A percentile compares a stretch with the other conserved stretches of the same genome.
phyloP scores from a whole-genome alignment of 2,888 invertebrate genomes.

The Leptopilina drosophilae region DNA sequence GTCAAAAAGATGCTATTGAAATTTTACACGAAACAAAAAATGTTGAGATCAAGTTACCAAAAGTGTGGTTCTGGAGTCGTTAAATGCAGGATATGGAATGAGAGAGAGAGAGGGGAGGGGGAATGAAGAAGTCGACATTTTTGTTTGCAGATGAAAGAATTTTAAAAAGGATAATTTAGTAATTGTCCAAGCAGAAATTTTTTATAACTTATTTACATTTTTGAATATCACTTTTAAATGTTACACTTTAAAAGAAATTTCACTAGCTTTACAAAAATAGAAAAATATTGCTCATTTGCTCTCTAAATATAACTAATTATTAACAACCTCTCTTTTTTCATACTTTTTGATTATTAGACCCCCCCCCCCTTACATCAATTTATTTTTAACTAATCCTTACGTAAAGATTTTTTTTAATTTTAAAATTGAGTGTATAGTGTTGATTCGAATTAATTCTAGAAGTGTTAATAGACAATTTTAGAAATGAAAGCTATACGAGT shows the following conservation, averaged over 20 bases:
- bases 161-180: background rate
- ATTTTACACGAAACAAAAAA: background rate
- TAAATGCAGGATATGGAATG: background rate
- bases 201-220: background rate
- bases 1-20: background rate
- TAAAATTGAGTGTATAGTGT: too few species aligned
- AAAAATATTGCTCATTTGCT: too few species aligned
- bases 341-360: too few species aligned
- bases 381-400: too few species aligned
- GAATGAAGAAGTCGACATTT: background rate
- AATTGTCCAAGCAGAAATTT: background rate
- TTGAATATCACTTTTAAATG: background rate
- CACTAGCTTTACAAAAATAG: too few species aligned
- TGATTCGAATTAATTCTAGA: too few species aligned
- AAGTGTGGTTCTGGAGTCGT: background rate
- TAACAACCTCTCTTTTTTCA: too few species aligned
- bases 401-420: too few species aligned
- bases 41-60: constrained; percentile 6
- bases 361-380: too few species aligned
- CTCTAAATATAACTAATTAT: too few species aligned
- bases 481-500: background rate
- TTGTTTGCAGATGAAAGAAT: constrained; percentile 13
- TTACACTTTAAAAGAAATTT: too few species aligned
- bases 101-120: background rate
- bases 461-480: background rate